phyloP scores from a whole-genome alignment of 1,140 invertebrate species.

The Brachionus rotundiformis region DNA sequence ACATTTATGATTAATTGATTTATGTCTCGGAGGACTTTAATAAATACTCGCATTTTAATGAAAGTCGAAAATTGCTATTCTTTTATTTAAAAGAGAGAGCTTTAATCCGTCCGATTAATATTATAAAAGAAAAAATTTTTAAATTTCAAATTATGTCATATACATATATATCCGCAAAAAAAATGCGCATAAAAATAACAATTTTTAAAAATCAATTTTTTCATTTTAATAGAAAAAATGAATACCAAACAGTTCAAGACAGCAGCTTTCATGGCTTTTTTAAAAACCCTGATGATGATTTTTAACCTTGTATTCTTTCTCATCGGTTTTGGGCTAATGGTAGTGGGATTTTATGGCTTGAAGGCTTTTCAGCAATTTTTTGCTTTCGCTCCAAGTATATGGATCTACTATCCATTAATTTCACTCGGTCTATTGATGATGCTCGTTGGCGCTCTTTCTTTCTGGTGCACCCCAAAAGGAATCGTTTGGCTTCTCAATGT shows the following conservation, averaged over 20 bases:
- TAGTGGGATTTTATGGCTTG: constrained; percentile 4
- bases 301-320: constrained; percentile 41
- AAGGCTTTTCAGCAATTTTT: constrained; percentile 35
- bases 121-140: neutral
- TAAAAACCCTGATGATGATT: constrained; percentile 37
- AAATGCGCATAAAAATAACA: neutral
- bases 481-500: constrained; percentile 23
- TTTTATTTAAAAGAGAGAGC: neutral
- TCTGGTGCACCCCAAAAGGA: constrained; percentile 50
- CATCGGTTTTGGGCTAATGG: constrained; percentile 3
- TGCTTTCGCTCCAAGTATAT: constrained; percentile 15
- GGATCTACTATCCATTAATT: constrained; percentile 16
- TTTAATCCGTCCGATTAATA: neutral
- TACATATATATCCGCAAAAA: neutral
- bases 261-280: constrained; percentile 32
- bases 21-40: neutral
- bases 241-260: constrained; percentile 19
- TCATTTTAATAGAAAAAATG: constrained; percentile 6
- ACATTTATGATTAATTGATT: neutral
- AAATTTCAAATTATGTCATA: neutral
- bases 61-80: neutral
- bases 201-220: constrained; percentile 22
- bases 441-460: constrained; percentile 16
- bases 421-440: constrained; percentile 37
- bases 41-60: neutral